These are phyloP conservation scores for Anas acuta DNA, from an alignment of 2,797 vertebrate genomes.

Conservation along the genomic window DNA sequence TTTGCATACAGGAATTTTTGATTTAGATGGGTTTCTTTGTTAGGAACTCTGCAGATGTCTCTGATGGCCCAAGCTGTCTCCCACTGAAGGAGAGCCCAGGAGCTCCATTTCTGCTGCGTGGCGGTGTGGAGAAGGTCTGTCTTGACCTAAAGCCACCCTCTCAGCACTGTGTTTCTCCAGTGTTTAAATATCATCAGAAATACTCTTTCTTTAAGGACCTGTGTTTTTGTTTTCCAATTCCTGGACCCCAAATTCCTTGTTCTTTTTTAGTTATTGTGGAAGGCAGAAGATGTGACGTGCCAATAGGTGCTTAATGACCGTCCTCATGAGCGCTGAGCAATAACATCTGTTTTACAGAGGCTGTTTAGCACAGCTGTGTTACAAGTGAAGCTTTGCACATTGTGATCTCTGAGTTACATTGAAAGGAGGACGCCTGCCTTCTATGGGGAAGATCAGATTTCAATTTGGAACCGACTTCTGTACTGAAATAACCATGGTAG, in stretches of 20 bases:
- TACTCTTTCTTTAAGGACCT: background rate
- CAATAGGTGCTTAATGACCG: background rate
- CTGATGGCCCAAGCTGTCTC: background rate
- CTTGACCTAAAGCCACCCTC: background rate
- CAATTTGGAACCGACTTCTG: background rate
- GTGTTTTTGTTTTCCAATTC: background rate
- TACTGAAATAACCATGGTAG: background rate
- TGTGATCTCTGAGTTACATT: background rate
- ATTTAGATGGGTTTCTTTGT: background rate
- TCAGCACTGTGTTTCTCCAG: background rate
- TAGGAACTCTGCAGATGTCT: background rate
- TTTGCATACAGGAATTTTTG: slow-evolving; percentile 21
- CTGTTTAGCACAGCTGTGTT: background rate
- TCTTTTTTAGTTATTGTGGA: background rate
- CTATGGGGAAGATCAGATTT: background rate
- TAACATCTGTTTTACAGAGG: background rate
- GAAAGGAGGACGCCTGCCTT: background rate
- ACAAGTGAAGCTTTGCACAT: fast-evolving
- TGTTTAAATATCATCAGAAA: background rate
- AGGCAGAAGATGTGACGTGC: background rate
- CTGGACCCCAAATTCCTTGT: background rate
- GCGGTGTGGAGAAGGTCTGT: background rate
- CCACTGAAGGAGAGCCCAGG: background rate
- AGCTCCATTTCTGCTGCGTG: background rate
- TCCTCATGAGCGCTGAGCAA: background rate